Base-by-base conservation (phyloP, 2,113 vertebrate species). In the Miniopterus natalensis region DNA sequence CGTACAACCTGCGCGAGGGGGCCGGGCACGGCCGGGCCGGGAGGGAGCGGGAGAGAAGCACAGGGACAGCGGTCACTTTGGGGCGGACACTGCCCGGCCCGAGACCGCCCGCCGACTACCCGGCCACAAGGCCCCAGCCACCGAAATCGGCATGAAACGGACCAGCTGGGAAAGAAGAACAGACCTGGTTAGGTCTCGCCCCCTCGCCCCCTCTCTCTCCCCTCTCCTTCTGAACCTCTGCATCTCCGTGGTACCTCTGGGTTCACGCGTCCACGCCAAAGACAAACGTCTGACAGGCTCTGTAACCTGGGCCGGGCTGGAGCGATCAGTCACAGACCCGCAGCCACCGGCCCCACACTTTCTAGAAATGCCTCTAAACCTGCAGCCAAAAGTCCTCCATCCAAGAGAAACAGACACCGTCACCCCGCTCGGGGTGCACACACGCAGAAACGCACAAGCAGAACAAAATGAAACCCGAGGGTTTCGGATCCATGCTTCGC, bases 1-100 rank as follows among this genome's bases (percentile, higher is more conserved):
- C 99, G 95, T 99, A 99, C 97, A 99, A 99, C 99, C 99, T 99
- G 97, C 85, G 90, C 87, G 36, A 36, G 36, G 36, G 36, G 36
- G 36, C 36, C 36, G 80, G 88, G 80, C 51, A 12, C 77, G 88
- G 80, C 88, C 84, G 68, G 90, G 94, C 89, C 86, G 51, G 89
- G 27, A 14, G 6, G 73, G 83, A 57, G 27, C 17, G 6, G 73
- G 83, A 57, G 75, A 94, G 23, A 96, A 96, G 84, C 92, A 96
- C 23, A 73, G 66, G 25, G 53, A 93, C 70, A 92, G 84, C 55
- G 94, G 95, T 98, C 95, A 97, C 89, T 97, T 55, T 21, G 36
- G 23, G 53, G 81, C 29, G 8, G 40, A 23, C 88, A 12, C 36
- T 10, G 42, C 13, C 79, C 65, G 8, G 3, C 36, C 63, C 57